phyloP scores from a whole-genome alignment of 2,888 invertebrate species.

The Bombylius major region DNA sequence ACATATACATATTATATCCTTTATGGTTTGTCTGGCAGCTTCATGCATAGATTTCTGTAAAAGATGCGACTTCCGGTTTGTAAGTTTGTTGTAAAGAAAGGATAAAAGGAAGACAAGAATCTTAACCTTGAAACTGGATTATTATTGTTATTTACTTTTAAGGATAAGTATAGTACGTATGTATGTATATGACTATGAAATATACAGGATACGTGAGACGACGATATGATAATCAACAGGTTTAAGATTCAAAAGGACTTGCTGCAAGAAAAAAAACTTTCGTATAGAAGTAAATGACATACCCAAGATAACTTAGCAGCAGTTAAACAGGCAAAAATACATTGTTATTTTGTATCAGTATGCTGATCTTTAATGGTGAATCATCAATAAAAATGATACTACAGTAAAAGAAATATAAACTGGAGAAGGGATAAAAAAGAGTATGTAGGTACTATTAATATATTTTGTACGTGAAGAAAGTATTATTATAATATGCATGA shows the following conservation, averaged over 20 bases:
- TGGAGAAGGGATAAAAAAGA: too few species aligned
- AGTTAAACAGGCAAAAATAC: neutral
- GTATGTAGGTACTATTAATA: too few species aligned
- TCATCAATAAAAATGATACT: too few species aligned
- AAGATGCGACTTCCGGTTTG: neutral
- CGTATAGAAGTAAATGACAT: too few species aligned
- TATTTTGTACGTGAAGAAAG: too few species aligned
- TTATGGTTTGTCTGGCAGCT: too few species aligned
- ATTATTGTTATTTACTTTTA: neutral
- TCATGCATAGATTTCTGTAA: neutral
- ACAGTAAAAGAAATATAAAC: too few species aligned
- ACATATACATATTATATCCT: neutral
- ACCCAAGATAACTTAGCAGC: neutral
- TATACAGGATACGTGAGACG: too few species aligned
- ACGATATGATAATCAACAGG: neutral
- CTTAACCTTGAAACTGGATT: neutral
- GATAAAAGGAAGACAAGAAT: neutral
- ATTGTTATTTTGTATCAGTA: neutral
- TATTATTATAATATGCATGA: too few species aligned
- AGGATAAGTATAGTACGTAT: neutral
- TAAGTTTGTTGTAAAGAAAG: neutral
- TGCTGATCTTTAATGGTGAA: too few species aligned
- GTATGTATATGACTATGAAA: neutral
- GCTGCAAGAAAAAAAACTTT: too few species aligned
- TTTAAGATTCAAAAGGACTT: neutral